These are phyloP conservation scores for Zootoca vivipara DNA, from an alignment of 2,113 vertebrate genomes.

Conservation along the genomic window DNA sequence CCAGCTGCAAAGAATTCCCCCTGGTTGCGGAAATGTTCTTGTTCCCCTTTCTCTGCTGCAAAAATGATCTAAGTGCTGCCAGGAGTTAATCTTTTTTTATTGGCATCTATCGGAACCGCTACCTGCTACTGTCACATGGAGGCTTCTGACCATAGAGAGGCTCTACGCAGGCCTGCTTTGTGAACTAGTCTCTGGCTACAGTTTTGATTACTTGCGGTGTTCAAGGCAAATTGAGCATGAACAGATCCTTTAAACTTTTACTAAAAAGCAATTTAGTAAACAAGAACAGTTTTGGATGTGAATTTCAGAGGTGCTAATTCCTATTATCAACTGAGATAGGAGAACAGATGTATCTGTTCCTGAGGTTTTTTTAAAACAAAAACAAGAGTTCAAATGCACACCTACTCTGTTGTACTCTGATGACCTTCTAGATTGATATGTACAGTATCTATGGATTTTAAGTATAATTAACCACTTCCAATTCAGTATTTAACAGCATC, in stretches of 20 bases:
- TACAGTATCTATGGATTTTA: slow-evolving; percentile 69
- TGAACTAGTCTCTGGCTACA: neutral
- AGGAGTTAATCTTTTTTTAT: neutral
- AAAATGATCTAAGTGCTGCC: neutral
- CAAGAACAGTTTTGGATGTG: slow-evolving; percentile 50
- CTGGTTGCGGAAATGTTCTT: neutral
- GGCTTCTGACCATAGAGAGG: neutral
- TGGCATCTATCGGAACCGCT: neutral
- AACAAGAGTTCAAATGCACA: slow-evolving; percentile 56
- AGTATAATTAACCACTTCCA: slow-evolving; percentile 75
- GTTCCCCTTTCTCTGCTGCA: neutral
- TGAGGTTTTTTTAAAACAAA: slow-evolving; percentile 59
- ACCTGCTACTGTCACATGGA: neutral
- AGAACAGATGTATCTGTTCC: slow-evolving; percentile 50
- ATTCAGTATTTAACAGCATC: slow-evolving; percentile 68
- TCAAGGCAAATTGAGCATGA: slow-evolving; percentile 51
- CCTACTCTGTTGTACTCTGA: slow-evolving; percentile 46
- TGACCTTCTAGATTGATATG: slow-evolving; percentile 71
- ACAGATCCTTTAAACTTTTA: slow-evolving; percentile 58
- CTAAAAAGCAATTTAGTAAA: slow-evolving; percentile 58
- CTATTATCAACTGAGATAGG: slow-evolving; percentile 44
- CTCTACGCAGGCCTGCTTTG: neutral
- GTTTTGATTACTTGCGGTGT: slow-evolving; percentile 35
- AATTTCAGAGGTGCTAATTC: slow-evolving; percentile 63
- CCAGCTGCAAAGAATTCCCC: neutral